Evolutionary conservation across 1,140 invertebrate species (phyloP), one percentile per base, ranked within the genome.

Genomic region (Polypedilum pembai): DNA sequence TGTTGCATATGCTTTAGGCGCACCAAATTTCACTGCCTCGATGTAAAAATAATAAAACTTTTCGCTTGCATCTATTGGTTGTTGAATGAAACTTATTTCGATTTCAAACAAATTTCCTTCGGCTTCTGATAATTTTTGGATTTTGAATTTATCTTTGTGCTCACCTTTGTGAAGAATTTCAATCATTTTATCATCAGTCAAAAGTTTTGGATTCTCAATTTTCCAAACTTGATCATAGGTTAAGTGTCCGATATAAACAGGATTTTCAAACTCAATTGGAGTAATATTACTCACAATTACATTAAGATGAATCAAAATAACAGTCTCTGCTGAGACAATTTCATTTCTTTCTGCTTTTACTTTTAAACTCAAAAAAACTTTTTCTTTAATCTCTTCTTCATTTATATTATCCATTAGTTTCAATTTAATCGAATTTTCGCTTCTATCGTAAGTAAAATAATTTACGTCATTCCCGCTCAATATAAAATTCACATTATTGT

Each of bases 221-320:
- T n/a, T 4, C 3, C 12, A 56, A 56, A 56, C 12, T n/a, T 56
- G 12, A 56, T 56, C 12, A 15, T 56, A 15, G 1, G 45, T 56
- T 15, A 56, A 15, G 15, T n/a, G 12, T 56, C 45, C 45, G n/a
- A n/a, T 56, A 56, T 56, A 56, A 15, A 56, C 15, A 4, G n/a
- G 12, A n/a, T 15, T 56, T n/a, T 56, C 45, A n/a, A 56, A 56
- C 15, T 56, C 8, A n/a, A 56, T 56, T 1, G 45, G 45, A 56
- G 45, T 1, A 56, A 56, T 56, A 1, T 12, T n/a, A 15, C n/a
- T n/a, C 10, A 56, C 45, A 56, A 56, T 56, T 3, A 56, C 45
- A 56, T 56, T 56, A 0, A 75, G 7, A 18, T 69, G 12, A 72
- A 75, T 45, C 7, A 75, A 20, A 4, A 75, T 18, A 5, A 63